Conservation (phyloP, 2,797 vertebrate genomes). For the Sphenodon punctatus region DNA sequence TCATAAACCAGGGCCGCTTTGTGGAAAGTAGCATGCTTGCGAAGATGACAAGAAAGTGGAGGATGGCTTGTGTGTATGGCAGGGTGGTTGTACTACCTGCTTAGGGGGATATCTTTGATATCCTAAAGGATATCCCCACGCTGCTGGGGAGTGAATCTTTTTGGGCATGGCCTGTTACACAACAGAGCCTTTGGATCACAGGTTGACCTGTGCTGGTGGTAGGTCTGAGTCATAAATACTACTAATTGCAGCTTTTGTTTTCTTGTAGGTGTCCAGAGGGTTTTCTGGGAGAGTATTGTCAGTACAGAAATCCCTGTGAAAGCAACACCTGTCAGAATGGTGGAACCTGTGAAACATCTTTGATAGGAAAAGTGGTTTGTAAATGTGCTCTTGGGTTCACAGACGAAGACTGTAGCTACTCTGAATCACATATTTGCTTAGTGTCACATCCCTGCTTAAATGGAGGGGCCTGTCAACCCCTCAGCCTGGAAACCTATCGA, state of each 20-base stretch:
- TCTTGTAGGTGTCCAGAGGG: constrained; percentile 85
- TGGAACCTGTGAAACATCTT: constrained; percentile 84
- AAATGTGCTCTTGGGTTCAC: constrained; percentile 85
- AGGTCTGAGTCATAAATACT: no score
- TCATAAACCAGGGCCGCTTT: no score
- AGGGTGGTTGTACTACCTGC: no score
- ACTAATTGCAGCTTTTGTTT: not conserved
- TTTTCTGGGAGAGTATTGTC: constrained; percentile 91
- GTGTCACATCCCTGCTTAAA: constrained; percentile 88
- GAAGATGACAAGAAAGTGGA: no score
- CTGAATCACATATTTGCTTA: constrained; percentile 85
- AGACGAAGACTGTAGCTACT: constrained; percentile 83
- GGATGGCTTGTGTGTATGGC: no score
- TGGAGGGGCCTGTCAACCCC: constrained; percentile 82
- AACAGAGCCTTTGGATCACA: no score
- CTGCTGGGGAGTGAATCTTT: no score
- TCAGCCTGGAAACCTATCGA: constrained; percentile 80
- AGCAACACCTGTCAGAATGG: constrained; percentile 87
- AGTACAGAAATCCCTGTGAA: constrained; percentile 88
- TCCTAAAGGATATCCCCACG: no score
- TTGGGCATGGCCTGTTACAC: no score
- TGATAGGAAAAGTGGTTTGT: constrained; percentile 81
- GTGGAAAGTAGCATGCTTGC: no score
- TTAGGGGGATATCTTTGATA: no score
- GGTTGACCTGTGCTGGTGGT: no score